phyloP scores from a whole-genome alignment of 2,797 vertebrate genomes.

The Hydrophis major region DNA sequence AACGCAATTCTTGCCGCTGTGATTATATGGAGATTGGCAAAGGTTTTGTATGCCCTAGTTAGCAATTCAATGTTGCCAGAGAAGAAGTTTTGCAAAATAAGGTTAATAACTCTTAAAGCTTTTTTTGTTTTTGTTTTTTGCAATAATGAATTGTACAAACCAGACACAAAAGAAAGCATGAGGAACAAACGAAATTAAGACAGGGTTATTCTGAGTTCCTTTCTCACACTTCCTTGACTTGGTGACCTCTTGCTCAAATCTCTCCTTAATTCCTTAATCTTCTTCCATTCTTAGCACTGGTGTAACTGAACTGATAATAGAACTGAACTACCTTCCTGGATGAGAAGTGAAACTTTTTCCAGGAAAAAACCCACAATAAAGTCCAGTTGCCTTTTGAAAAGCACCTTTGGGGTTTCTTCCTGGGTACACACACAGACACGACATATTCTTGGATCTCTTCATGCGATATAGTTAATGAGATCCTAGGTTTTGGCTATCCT shows the following conservation, averaged over 20 bases:
- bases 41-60: too few species aligned
- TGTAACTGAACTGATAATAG: neutral
- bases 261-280: neutral
- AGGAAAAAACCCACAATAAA: neutral
- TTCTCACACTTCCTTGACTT: neutral
- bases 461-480: neutral
- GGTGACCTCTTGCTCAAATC: neutral
- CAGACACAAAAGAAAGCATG: neutral
- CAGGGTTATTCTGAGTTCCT: neutral
- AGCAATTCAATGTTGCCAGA: too few species aligned
- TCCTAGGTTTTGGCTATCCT: neutral
- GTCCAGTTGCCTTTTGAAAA: neutral
- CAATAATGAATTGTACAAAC: neutral
- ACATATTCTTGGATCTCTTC: neutral
- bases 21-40: too few species aligned
- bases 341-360: neutral
- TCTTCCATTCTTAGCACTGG: neutral
- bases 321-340: too few species aligned
- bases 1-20: too few species aligned
- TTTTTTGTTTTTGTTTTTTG: too few species aligned
- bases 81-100: too few species aligned
- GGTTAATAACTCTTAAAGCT: too few species aligned
- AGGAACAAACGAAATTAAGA: neutral
- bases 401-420: neutral
- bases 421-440: neutral